These are phyloP conservation scores for Goniozus legneri DNA, from an alignment of 1,140 invertebrate genomes.

Conservation along the genomic window DNA sequence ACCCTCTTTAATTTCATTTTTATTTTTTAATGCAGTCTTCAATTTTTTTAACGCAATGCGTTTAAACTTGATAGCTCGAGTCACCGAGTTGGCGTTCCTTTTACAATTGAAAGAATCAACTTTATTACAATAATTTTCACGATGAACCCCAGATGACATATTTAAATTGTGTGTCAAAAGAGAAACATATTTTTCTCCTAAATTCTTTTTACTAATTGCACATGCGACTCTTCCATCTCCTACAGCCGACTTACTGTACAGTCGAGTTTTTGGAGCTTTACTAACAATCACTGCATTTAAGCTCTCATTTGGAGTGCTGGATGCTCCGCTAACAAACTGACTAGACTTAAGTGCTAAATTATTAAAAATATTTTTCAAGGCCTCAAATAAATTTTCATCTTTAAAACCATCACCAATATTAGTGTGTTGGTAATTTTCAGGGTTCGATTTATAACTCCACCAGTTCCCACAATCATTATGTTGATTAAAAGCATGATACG, in stretches of 20 bases:
- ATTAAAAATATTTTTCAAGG: background rate
- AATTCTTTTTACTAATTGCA: background rate
- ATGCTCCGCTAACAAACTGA: background rate
- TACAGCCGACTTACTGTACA: background rate
- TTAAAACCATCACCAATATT: background rate
- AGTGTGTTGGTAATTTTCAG: background rate
- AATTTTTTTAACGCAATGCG: constrained; percentile 16
- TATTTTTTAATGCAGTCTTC: constrained; percentile 10
- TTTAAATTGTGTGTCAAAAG: background rate
- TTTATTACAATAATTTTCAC: constrained; percentile 4
- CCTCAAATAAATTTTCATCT: background rate
- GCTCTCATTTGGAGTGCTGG: background rate
- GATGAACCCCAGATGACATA: constrained; percentile 2
- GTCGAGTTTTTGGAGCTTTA: background rate
- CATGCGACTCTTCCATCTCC: background rate
- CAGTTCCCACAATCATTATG: background rate
- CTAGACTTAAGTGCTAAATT: background rate
- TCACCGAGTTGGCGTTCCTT: constrained; percentile 10
- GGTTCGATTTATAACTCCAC: background rate
- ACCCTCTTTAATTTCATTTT: constrained; percentile 3
- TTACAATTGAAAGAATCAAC: constrained; percentile 2
- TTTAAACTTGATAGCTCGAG: constrained; percentile 9
- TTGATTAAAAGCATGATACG: background rate
- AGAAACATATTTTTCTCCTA: background rate
- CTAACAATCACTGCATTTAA: background rate